Conservation (phyloP, 2,113 vertebrate species). For the Bubo blakistoni region DNA sequence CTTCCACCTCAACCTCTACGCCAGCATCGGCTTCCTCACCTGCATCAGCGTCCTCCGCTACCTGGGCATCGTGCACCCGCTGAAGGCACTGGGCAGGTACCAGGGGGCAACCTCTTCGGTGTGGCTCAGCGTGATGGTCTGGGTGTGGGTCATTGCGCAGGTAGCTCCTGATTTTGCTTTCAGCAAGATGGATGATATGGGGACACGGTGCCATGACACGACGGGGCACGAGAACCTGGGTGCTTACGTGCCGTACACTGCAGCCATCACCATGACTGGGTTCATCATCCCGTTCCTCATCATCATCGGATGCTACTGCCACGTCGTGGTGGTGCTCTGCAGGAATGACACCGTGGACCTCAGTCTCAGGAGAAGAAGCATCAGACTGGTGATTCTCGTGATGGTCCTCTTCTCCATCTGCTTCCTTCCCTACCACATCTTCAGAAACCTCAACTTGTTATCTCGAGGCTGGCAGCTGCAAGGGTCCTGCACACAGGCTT, state of each 20-base stretch:
- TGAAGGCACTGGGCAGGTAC: conserved; percentile 73
- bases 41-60: conserved; percentile 85
- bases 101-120: background rate
- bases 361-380: conserved; percentile 64
- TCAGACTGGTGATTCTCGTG: conserved; percentile 72
- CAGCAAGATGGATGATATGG: background rate
- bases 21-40: conserved; percentile 84
- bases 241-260: conserved; percentile 70
- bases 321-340: conserved; percentile 67
- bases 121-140: conserved; percentile 59
- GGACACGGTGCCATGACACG: conserved; percentile 63
- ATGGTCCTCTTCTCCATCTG: conserved; percentile 79
- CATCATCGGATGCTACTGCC: conserved; percentile 78
- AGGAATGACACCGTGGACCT: conserved; percentile 48
- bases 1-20: conserved; percentile 83
- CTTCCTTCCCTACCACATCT: conserved; percentile 79
- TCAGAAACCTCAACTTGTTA: conserved; percentile 78
- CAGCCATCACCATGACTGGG: conserved; percentile 63
- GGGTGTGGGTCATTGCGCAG: conserved; percentile 71
- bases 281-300: conserved; percentile 77
- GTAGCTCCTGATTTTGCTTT: conserved; percentile 72
- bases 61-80: conserved; percentile 79
- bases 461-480: conserved; percentile 50
- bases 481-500: conserved; percentile 34
- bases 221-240: background rate